Percentiles rank a stretch among this genome's conserved stretches.
Evolutionary conservation across 2,113 vertebrate species (phyloP).

Genomic region (Laticauda colubrina): DNA sequence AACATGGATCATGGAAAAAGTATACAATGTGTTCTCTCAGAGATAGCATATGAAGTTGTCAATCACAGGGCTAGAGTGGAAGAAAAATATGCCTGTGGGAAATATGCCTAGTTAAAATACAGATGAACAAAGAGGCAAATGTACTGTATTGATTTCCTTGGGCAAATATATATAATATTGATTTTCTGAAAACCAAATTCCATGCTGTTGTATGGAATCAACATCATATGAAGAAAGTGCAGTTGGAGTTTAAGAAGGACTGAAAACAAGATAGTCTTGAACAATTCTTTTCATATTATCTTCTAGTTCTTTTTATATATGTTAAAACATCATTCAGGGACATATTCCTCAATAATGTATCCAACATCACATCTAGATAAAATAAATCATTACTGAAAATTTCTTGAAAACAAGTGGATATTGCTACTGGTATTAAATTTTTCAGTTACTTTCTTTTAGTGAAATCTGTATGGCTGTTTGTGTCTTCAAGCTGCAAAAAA

Average conservation of each 20-base stretch:
- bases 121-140: slow-evolving; percentile 35
- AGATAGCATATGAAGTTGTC: slow-evolving; percentile 13
- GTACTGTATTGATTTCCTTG: slow-evolving; percentile 25
- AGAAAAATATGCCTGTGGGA: slow-evolving; percentile 49
- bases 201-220: slow-evolving; percentile 16
- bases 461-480: neutral
- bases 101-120: slow-evolving; percentile 17
- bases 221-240: slow-evolving; percentile 7
- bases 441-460: neutral
- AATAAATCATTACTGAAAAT: neutral
- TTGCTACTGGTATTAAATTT: neutral
- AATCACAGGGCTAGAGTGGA: slow-evolving; percentile 31
- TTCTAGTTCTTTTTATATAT: neutral
- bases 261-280: neutral
- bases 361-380: neutral
- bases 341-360: neutral
- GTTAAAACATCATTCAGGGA: too few species aligned
- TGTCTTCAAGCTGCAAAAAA: neutral
- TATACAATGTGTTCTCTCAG: neutral
- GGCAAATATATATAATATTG: slow-evolving; percentile 10
- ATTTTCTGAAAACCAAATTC: slow-evolving; percentile 28
- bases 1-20: slow-evolving; percentile 12
- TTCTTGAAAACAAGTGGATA: neutral
- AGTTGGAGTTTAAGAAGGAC: neutral
- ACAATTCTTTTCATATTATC: neutral